phyloP scores from a whole-genome alignment of 2,797 vertebrate genomes.

The Onychomys leucogaster region DNA sequence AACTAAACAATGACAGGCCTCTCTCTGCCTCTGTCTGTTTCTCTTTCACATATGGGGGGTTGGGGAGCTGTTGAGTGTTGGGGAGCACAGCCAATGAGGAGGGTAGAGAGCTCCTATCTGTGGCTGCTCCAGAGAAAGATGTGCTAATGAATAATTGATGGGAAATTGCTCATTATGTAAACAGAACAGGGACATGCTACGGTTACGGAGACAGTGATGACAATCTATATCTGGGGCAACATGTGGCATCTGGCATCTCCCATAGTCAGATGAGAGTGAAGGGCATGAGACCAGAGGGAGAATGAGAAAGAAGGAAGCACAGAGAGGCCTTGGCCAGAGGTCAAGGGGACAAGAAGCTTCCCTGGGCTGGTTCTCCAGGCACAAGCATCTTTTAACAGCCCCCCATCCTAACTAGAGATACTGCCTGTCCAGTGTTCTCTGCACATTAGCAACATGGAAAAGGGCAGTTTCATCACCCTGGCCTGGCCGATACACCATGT shows the following conservation, averaged over 20 bases:
- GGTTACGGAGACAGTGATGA: background rate
- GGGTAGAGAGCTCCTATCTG: background rate
- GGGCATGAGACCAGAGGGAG: background rate
- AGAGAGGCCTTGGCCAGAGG: background rate
- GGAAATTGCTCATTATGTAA: background rate
- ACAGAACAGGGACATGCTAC: background rate
- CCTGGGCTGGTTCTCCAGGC: background rate
- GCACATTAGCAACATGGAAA: no score
- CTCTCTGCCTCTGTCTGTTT: no score
- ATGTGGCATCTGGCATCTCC: background rate
- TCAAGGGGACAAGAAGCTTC: background rate
- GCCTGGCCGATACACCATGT: accelerated
- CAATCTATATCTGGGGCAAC: background rate
- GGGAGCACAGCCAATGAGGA: background rate
- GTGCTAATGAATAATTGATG: background rate
- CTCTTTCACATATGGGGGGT: accelerated
- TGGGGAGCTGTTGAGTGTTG: background rate
- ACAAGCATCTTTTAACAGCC: background rate
- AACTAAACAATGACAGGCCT: background rate
- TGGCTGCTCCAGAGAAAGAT: background rate
- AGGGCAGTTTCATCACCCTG: no score
- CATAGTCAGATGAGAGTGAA: background rate
- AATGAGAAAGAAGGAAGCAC: background rate
- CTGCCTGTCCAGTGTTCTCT: no score
- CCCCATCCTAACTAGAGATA: background rate